phyloP scores from a whole-genome alignment of 23 tunicate species.

The Trididemnum miniatum region DNA sequence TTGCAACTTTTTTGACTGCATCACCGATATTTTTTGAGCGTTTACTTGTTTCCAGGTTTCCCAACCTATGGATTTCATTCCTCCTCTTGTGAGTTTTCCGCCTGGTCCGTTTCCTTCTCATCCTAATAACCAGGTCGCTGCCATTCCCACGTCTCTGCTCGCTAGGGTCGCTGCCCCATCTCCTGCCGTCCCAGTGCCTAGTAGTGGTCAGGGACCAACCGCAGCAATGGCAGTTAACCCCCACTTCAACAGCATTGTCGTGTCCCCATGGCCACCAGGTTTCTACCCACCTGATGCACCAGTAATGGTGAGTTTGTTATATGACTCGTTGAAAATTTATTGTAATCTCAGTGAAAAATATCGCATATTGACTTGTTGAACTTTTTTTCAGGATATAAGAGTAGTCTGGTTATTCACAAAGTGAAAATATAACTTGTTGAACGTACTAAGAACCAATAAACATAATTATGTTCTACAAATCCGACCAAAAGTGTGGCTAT shows the following conservation, averaged over 20 bases:
- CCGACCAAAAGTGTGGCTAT: no score
- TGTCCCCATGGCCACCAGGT: neutral
- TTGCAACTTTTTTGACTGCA: no score
- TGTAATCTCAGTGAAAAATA: no score
- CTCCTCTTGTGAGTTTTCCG: conserved; percentile 16
- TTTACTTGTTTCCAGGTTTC: neutral
- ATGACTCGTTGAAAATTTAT: no score
- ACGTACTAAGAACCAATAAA: no score
- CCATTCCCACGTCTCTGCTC: conserved; percentile 17
- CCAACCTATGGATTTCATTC: conserved; percentile 21
- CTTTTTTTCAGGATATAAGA: no score
- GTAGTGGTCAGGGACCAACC: conserved; percentile 26
- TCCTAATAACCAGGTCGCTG: conserved; percentile 14
- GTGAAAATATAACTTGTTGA: no score
- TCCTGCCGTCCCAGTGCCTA: conserved; percentile 26
- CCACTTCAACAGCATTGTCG: conserved; percentile 4
- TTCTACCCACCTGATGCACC: neutral
- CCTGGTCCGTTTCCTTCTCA: conserved; percentile 26
- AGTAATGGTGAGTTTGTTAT: neutral
- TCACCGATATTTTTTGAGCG: no score
- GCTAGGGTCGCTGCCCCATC: conserved; percentile 29
- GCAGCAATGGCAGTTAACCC: conserved; percentile 19
- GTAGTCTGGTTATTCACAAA: no score
- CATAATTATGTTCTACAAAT: no score
- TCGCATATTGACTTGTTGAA: no score